Evolutionary conservation across 2,888 invertebrate species (phyloP), one percentile per base, ranked within the genome.

Genomic region (Vesta saturnalis): DNA sequence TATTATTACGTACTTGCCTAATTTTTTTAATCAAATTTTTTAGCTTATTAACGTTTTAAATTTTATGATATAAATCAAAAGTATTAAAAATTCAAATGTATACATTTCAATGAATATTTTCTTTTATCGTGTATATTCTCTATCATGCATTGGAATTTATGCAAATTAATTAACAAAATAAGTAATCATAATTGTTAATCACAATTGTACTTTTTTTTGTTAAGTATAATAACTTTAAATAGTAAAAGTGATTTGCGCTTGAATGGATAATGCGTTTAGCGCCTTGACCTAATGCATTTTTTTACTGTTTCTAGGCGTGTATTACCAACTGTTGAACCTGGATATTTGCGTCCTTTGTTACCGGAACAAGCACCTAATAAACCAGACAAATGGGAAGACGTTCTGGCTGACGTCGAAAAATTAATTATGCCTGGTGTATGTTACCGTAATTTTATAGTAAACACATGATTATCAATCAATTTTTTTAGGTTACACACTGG

Each of bases 381-480:
- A 72, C 90, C 96, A 0, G 97, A 99, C 80, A 88, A 89, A 49
- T 99, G 97, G 96, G 90, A 94, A 71, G 92, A 93, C 61, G 93
- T 99, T 63, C 92, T 99, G 90, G 89, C 89, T 3, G 99, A 99
- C 82, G 90, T 99, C 70, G 98, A 99, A 83, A 87, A 92, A 62
- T 94, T 97, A 64, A 94, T 99, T 74, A 98, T 99, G 97, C 97
- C 98, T 0, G 99, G 99, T 56, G 95, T 89, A 82, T 63, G 70
- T 67, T n/a, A 15, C 14, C 3, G 23, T 8, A 23, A 23, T 69
- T 59, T 23, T 56, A 5, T 22, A 6, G 12, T 55, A 6, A 2
- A 23, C 19, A n/a, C 14, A 22, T 12, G n/a, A 49, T 49, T 15
- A 18, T 18, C 2, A 6, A 16, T 43, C n/a, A 39, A 39, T 39